A percentile compares a stretch with the other conserved stretches of the same genome.
These are phyloP conservation scores for Agapostemon virescens DNA, from an alignment of 2,888 invertebrate species.

Conservation along the genomic window DNA sequence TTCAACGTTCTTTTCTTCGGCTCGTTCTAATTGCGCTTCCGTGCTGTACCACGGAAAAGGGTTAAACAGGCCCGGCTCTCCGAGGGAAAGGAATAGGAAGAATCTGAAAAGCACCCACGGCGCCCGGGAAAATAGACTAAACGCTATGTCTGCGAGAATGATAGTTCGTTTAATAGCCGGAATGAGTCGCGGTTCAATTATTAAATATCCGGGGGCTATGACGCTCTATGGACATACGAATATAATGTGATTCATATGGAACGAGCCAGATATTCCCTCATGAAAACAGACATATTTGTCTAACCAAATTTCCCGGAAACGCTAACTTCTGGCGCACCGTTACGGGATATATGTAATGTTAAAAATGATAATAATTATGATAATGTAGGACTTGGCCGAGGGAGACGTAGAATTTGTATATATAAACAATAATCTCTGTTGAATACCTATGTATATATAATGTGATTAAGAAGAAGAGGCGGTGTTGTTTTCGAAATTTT, in stretches of 20 bases:
- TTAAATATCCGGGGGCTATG: not conserved
- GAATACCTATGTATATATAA: no score
- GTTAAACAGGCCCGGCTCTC: constrained; percentile 41
- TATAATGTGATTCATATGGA: constrained; percentile 5
- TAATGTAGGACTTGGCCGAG: no score
- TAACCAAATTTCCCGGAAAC: not conserved
- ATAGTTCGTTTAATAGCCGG: constrained; percentile 1
- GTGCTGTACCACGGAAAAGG: constrained; percentile 35
- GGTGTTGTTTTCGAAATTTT: no score
- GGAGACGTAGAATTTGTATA: no score
- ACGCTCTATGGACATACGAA: not conserved
- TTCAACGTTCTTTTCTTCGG: constrained; percentile 40
- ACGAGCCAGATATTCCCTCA: not conserved
- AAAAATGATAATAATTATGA: no score
- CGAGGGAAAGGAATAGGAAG: constrained; percentile 24
- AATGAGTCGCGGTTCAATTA: constrained; percentile 7
- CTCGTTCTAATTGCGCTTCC: constrained; percentile 59
- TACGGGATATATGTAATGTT: not conserved
- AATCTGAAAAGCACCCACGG: constrained; percentile 7
- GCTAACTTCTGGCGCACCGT: not conserved
- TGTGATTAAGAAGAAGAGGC: no score
- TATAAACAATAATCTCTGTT: no score
- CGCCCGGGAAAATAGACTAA: constrained; percentile 21
- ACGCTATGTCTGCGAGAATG: constrained; percentile 14
- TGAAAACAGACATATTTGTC: constrained; percentile 4